Percentiles rank a stretch among this genome's conserved stretches.
phyloP scores from a whole-genome alignment of 1,140 invertebrate genomes.

The Sarcophaga peregrina region DNA sequence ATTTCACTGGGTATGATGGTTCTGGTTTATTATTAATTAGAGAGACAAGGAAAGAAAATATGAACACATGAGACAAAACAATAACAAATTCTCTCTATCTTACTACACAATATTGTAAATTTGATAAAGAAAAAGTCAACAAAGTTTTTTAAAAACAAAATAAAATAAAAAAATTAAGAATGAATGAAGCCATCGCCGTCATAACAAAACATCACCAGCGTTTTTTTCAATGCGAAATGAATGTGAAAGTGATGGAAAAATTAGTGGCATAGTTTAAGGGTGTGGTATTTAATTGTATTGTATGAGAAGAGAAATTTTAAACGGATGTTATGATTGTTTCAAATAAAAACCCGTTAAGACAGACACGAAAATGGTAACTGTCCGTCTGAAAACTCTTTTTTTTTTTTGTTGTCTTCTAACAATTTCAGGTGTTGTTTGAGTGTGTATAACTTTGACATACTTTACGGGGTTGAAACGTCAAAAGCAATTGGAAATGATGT shows the following conservation, averaged over 20 bases:
- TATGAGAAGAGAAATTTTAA: not conserved
- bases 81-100: too few relatives aligned
- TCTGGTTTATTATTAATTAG: too few relatives aligned
- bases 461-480: too few relatives aligned
- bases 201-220: not conserved
- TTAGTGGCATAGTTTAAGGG: not conserved
- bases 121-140: not conserved
- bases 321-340: slow-evolving; percentile 29
- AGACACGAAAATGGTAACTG: not conserved
- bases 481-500: too few relatives aligned
- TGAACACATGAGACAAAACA: not conserved
- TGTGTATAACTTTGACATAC: too few relatives aligned
- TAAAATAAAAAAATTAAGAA: too few relatives aligned
- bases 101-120: not conserved
- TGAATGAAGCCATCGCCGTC: not conserved
- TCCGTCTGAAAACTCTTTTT: too few relatives aligned
- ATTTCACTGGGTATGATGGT: too few relatives aligned
- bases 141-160: too few relatives aligned
- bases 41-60: not conserved
- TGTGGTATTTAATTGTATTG: slow-evolving; percentile 35
- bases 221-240: too few relatives aligned
- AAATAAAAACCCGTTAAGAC: not conserved
- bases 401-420: too few relatives aligned
- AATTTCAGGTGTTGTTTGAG: too few relatives aligned
- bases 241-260: not conserved